phyloP scores from a whole-genome alignment of 2,113 vertebrate species.

The Microtus montanus region DNA sequence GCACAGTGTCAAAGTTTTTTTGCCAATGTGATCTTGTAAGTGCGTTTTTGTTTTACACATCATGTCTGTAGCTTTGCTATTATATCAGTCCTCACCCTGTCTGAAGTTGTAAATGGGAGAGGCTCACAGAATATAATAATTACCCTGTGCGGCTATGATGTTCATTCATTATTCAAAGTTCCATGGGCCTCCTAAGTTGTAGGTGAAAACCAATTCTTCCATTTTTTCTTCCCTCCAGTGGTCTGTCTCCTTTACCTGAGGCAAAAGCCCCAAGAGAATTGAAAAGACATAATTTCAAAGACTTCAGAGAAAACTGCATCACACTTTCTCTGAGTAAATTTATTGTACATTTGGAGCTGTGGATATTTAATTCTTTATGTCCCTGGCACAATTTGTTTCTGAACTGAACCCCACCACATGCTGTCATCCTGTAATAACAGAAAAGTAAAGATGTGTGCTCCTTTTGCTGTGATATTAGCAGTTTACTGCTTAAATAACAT shows the following conservation, averaged over 20 bases:
- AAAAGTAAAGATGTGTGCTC: background rate
- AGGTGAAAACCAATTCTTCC: slow-evolving; percentile 21
- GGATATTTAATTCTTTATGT: slow-evolving; percentile 40
- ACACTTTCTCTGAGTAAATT: background rate
- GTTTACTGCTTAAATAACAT: slow-evolving; percentile 41
- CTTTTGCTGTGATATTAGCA: background rate
- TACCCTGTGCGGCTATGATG: background rate
- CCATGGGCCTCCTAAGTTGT: background rate
- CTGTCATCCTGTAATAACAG: background rate
- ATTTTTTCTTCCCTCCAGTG: background rate
- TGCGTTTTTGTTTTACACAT: background rate
- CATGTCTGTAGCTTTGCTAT: background rate
- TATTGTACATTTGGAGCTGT: background rate
- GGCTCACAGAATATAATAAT: background rate
- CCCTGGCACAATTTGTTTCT: background rate
- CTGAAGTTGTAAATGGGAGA: background rate
- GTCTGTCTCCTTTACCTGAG: background rate
- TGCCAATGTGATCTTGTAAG: background rate
- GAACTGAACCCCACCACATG: background rate
- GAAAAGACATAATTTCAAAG: slow-evolving; percentile 52
- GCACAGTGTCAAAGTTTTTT: background rate
- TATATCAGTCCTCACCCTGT: background rate
- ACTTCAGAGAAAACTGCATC: background rate
- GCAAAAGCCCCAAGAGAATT: background rate
- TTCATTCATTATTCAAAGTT: slow-evolving; percentile 40